These are phyloP conservation scores for Aphelinus atriplicis DNA, from an alignment of 1,140 invertebrate genomes.

Conservation along the genomic window DNA sequence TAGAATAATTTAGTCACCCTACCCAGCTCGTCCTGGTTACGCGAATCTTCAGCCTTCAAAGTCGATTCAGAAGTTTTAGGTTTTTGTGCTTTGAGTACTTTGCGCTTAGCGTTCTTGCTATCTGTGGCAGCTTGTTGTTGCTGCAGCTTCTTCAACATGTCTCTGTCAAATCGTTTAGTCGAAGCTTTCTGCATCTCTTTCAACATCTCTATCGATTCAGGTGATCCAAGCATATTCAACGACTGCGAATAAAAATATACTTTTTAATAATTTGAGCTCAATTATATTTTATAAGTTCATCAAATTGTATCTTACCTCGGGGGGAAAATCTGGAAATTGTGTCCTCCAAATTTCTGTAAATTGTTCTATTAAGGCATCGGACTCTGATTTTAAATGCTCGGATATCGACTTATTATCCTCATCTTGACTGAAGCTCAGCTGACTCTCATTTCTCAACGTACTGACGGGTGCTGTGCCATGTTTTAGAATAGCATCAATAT, in stretches of 20 bases:
- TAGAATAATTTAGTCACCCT: constrained; percentile 39
- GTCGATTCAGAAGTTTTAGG: constrained; percentile 43
- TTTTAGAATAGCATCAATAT: constrained; percentile 47
- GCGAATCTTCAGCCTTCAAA: constrained; percentile 44
- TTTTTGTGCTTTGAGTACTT: constrained; percentile 55
- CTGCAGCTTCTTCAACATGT: constrained; percentile 50
- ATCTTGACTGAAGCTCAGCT: constrained; percentile 26
- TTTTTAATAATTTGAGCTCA: background rate
- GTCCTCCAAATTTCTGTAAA: constrained; percentile 42
- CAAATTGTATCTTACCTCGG: constrained; percentile 4
- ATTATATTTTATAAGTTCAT: background rate
- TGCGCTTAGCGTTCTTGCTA: constrained; percentile 54
- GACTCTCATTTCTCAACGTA: constrained; percentile 34
- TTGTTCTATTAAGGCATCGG: constrained; percentile 59
- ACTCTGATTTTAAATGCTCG: constrained; percentile 54
- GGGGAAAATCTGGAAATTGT: constrained; percentile 24
- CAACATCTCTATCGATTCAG: constrained; percentile 38
- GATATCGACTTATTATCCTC: constrained; percentile 42
- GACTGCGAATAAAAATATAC: constrained; percentile 27
- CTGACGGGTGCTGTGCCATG: constrained; percentile 31
- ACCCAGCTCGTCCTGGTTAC: constrained; percentile 47
- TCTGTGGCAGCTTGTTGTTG: constrained; percentile 47
- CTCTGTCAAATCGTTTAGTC: constrained; percentile 44
- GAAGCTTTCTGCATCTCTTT: constrained; percentile 48
- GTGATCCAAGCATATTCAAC: background rate